Conservation (phyloP, 2,888 invertebrate genomes). For the Erpobdella octoculata region DNA sequence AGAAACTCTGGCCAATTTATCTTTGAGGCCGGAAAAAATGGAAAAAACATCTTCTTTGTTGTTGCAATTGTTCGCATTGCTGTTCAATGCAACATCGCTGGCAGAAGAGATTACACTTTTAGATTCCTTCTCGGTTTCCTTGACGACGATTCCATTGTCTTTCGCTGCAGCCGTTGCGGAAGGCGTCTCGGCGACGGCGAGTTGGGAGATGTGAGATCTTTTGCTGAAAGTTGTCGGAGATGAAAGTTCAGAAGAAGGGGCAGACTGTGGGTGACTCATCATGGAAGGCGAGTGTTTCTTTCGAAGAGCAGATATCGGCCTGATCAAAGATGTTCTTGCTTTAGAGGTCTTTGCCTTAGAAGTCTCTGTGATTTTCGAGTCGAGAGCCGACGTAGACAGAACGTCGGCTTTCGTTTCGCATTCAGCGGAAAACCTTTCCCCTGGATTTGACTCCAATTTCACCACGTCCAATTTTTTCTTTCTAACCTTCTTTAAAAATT, state of each 20-base stretch:
- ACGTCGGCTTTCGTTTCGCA: neutral
- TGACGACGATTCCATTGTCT: neutral
- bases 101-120: neutral
- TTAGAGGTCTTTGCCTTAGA: neutral
- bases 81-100: neutral
- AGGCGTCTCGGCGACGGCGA: no score
- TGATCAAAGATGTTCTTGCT: neutral
- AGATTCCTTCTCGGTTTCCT: neutral
- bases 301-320: neutral
- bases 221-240: constrained; percentile 14
- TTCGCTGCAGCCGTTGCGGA: neutral
- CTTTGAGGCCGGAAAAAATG: constrained; percentile 22
- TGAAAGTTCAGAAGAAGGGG: constrained; percentile 13
- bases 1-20: constrained; percentile 14
- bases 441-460: neutral
- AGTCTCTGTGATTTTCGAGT: no score
- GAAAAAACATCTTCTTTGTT: constrained; percentile 22
- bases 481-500: neutral
- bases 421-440: neutral
- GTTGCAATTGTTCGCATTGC: constrained; percentile 3
- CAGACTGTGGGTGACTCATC: neutral
- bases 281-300: constrained; percentile 4
- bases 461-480: constrained; percentile 3
- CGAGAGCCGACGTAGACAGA: no score
- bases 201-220: neutral